Percentiles rank a stretch among this genome's conserved stretches.
Conservation (phyloP, 2,888 invertebrate genomes). For the Sphaerophoria rueppellii region DNA sequence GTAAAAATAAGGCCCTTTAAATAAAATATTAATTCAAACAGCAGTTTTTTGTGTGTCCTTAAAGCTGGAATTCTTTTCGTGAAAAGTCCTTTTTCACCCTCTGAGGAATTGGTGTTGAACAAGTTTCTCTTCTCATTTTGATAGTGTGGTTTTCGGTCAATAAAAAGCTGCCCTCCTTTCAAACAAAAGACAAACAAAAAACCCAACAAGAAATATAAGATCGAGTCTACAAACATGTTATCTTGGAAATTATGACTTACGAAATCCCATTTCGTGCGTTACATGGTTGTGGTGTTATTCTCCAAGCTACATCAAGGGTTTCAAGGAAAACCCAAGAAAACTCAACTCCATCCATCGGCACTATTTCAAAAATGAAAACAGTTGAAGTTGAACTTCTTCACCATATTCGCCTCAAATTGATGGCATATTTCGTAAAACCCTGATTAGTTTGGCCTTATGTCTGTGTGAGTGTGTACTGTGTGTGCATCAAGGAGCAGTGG, state of each 20-base stretch:
- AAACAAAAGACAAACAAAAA: not conserved
- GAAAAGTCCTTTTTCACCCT: too few relatives aligned
- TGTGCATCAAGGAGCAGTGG: constrained; percentile 5
- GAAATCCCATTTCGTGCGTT: constrained; percentile 19
- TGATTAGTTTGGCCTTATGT: constrained; percentile 67
- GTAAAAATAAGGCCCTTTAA: constrained; percentile 16
- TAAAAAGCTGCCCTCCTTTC: not conserved
- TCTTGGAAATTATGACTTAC: constrained; percentile 14
- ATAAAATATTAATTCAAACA: constrained; percentile 14
- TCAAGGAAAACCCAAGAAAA: constrained; percentile 32
- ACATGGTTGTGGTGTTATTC: constrained; percentile 1
- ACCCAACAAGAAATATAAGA: too few relatives aligned
- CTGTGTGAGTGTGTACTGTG: not conserved
- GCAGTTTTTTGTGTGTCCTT: not conserved
- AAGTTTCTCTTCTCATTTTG: not conserved
- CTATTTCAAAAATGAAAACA: constrained; percentile 29
- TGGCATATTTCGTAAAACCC: constrained; percentile 67
- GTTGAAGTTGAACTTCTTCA: constrained; percentile 45
- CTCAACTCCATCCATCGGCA: constrained; percentile 40
- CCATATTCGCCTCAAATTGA: constrained; percentile 68
- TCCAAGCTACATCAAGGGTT: not conserved
- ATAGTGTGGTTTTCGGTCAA: constrained; percentile 2
- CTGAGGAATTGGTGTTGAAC: not conserved
- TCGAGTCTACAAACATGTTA: not conserved
- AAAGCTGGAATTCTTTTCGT: too few relatives aligned